phyloP scores from a whole-genome alignment of 1,140 invertebrate species.

The Helicoverpa armigera region DNA sequence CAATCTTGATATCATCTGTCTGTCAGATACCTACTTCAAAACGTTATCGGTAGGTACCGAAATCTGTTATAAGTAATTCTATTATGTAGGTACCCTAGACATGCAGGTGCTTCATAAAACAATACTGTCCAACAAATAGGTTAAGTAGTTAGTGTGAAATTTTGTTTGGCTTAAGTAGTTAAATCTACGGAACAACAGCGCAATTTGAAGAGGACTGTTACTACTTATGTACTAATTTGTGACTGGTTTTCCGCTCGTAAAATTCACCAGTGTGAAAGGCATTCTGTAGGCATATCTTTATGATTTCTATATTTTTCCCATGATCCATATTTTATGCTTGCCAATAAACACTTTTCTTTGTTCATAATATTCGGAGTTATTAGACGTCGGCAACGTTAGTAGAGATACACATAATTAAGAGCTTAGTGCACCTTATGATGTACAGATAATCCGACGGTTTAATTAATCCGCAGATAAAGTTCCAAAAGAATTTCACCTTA shows the following conservation, averaged over 20 bases:
- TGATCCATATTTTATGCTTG: neutral
- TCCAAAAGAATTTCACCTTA: constrained; percentile 54
- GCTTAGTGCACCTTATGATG: constrained; percentile 64
- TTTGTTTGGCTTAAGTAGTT: no score
- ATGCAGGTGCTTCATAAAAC: constrained; percentile 18
- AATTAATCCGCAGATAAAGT: constrained; percentile 70
- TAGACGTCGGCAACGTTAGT: constrained; percentile 26
- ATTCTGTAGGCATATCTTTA: neutral
- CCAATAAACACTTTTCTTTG: constrained; percentile 11
- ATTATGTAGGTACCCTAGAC: neutral
- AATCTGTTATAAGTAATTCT: neutral
- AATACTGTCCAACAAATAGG: neutral
- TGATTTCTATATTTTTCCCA: neutral
- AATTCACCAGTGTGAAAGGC: neutral
- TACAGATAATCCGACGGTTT: constrained; percentile 64
- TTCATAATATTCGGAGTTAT: constrained; percentile 26
- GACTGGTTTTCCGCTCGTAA: neutral
- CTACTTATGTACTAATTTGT: neutral
- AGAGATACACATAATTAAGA: constrained; percentile 64
- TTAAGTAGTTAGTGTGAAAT: no score
- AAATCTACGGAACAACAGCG: no score
- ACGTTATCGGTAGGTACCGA: constrained; percentile 7
- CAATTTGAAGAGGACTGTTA: no score
- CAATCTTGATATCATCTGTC: constrained; percentile 21
- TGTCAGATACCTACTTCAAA: constrained; percentile 28